phyloP scores from a whole-genome alignment of 23 tunicate species.

The Ciona savignyi region DNA sequence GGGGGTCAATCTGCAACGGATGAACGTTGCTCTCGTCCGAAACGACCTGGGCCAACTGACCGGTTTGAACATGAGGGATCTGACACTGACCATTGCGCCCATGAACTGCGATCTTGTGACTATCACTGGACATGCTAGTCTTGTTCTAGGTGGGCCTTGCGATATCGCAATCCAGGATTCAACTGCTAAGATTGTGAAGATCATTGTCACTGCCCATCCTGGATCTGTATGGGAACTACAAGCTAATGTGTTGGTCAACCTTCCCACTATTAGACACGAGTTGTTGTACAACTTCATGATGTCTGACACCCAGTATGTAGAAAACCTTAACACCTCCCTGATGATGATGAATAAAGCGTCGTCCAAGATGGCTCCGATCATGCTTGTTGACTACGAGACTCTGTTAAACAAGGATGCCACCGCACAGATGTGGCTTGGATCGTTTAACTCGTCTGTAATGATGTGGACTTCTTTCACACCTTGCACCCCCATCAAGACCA shows the following conservation, averaged over 20 bases:
- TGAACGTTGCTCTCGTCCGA: background rate
- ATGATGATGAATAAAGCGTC: background rate
- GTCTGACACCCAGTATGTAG: background rate
- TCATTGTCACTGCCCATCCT: background rate
- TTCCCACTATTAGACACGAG: background rate
- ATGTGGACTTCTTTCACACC: background rate
- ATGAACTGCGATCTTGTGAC: background rate
- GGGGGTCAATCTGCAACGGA: background rate
- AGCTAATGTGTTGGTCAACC: background rate
- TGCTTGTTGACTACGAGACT: background rate
- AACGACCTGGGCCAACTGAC: background rate
- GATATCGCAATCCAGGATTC: conserved; percentile 11
- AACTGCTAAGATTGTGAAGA: background rate
- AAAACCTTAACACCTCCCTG: background rate
- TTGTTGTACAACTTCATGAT: background rate
- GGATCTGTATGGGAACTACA: background rate
- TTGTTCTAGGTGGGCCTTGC: conserved; percentile 1
- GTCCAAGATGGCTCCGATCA: conserved; percentile 9
- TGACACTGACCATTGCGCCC: background rate
- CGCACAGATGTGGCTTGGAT: background rate
- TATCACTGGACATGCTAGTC: background rate
- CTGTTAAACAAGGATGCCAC: background rate
- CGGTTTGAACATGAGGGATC: background rate
- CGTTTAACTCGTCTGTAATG: background rate
- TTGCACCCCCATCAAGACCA: background rate